Conservation (phyloP, 2,797 vertebrate genomes). For the Paguma larvata region DNA sequence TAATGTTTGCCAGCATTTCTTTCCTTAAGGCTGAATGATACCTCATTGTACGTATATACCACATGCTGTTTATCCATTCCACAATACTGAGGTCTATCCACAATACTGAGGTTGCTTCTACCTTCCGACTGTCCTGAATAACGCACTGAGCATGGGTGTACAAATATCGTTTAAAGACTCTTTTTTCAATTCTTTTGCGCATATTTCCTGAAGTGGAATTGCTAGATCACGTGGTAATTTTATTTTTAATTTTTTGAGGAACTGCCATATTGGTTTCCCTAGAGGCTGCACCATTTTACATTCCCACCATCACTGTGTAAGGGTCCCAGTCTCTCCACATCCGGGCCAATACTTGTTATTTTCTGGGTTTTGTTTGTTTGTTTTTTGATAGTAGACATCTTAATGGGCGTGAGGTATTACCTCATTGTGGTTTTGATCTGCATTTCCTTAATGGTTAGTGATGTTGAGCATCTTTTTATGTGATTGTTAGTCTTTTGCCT, state of each 20-base stretch:
- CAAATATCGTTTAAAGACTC: neutral
- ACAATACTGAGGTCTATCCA: neutral
- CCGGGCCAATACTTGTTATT: neutral
- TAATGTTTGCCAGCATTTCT: neutral
- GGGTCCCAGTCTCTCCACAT: neutral
- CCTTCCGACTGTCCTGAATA: neutral
- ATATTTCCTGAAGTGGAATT: slow-evolving; percentile 3
- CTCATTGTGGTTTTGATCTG: neutral
- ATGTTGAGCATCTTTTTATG: neutral
- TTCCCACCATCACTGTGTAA: neutral
- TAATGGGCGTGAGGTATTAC: neutral
- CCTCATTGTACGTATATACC: neutral
- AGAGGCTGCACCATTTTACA: neutral
- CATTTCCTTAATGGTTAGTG: neutral
- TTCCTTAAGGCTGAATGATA: neutral
- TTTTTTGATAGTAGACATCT: neutral
- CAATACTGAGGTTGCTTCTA: neutral
- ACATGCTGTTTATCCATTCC: neutral
- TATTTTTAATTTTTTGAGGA: slow-evolving; percentile 26
- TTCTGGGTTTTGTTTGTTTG: neutral
- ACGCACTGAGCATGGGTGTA: neutral
- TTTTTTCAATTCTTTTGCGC: neutral
- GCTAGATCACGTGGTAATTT: neutral
- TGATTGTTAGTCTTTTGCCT: neutral
- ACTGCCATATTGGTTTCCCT: neutral